phyloP scores from a whole-genome alignment of 2,797 vertebrate genomes.

The Cynodonichthys magdalenae region DNA sequence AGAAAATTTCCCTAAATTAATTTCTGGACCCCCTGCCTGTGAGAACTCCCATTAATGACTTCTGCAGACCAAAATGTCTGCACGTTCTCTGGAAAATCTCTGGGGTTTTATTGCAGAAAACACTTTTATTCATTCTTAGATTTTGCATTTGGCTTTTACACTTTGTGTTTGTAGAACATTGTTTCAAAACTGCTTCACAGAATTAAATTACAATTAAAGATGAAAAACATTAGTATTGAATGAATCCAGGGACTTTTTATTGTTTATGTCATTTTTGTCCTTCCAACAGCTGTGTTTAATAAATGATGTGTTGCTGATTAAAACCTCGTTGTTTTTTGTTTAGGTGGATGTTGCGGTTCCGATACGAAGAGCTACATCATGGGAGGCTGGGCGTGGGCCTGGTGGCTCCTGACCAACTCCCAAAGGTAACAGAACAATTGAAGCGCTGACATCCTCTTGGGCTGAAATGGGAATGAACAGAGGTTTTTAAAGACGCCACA shows the following conservation, averaged over 20 bases:
- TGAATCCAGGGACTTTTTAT: neutral
- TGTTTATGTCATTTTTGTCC: neutral
- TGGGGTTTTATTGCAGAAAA: no score
- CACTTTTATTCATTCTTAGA: no score
- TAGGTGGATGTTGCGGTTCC: slow-evolving; percentile 90
- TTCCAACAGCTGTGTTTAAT: no score
- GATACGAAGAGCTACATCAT: slow-evolving; percentile 88
- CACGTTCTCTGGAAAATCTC: no score
- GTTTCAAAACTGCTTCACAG: neutral
- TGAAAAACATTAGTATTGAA: neutral
- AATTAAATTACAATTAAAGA: neutral
- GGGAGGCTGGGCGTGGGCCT: slow-evolving; percentile 95
- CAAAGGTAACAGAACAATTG: slow-evolving; percentile 83
- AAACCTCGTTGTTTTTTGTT: neutral
- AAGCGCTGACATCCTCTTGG: neutral
- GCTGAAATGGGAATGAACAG: neutral
- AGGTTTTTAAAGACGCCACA: slow-evolving; percentile 22
- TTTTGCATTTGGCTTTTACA: no score
- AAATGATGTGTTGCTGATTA: neutral
- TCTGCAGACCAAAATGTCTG: no score
- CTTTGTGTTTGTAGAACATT: no score
- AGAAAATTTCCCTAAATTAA: no score
- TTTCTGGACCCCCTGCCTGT: no score
- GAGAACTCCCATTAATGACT: no score
- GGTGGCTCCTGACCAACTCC: slow-evolving; percentile 91